Base-by-base conservation (phyloP, 1,140 invertebrate genomes). In the Euwallacea fornicatus region DNA sequence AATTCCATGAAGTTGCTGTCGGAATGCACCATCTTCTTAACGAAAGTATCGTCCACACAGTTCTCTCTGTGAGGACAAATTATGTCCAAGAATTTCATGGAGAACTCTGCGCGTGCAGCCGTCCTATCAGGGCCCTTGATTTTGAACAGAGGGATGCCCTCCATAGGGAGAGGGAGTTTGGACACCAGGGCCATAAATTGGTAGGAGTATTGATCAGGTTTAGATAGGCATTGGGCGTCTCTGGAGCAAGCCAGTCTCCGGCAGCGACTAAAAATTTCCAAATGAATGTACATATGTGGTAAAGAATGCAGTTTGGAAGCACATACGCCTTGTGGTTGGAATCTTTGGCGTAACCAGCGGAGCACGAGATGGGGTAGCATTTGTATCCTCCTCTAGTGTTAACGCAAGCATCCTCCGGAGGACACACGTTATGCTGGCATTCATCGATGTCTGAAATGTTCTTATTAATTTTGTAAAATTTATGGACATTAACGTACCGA, bases 181-280 rank as follows among this genome's bases (percentile, higher is more conserved):
- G 93, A 92, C 0, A 93, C 90, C 74, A 98, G 91, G 0, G 93
- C 93, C 71, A 98, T 91, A 81, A 93, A 98, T 82, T 96, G 96
- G 84, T 90, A 96, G 6, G 93, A 95, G 78, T 91, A 92, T 61
- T 91, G 90, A 13, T 93, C 87, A 0, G 95, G 94, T 75, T 88
- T 87, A 7, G 87, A 87, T 8, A 91, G 83, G 75, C 95, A 97
- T 65, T 86, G 83, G 43, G 83, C 79, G 74, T 95, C 92, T 21
- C 86, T 84, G 2, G 87, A 80, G 76, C 95, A 97, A 21, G 85
- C 85, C 9, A 85, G 84, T 66, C 91, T 86, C 58, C 91, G 89
- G 79, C 96, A 98, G 6, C 94, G 93, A 77, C 92, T 96, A 63
- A 42, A 60, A 42, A 42, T 60, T 62, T 50, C 13, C 7, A 46